Percentiles rank a stretch among this genome's conserved stretches.
These are phyloP conservation scores for Climacteris rufus DNA, from an alignment of 2,113 vertebrate species.

Conservation along the genomic window DNA sequence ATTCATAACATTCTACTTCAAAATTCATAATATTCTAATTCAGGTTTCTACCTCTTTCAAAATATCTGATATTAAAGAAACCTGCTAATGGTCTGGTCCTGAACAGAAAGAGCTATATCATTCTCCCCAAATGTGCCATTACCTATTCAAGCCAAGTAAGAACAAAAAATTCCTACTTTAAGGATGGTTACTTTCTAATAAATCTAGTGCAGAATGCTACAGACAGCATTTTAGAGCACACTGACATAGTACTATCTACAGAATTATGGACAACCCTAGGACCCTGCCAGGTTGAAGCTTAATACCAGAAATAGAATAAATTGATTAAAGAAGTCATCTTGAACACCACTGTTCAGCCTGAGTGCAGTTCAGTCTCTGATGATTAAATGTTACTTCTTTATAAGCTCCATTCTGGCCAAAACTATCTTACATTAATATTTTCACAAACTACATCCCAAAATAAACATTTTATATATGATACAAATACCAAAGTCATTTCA, in stretches of 20 bases:
- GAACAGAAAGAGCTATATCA: not conserved
- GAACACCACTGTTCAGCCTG: slow-evolving; percentile 43
- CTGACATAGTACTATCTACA: slow-evolving; percentile 25
- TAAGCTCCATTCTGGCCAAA: slow-evolving; percentile 52
- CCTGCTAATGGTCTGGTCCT: not conserved
- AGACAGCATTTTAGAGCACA: slow-evolving; percentile 46
- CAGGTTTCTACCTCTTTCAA: not conserved
- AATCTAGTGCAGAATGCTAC: slow-evolving; percentile 19
- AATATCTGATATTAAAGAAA: not conserved
- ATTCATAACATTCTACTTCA: not conserved
- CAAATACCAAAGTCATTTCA: slow-evolving; percentile 65
- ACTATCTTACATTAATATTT: slow-evolving; percentile 60
- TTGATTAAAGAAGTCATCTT: slow-evolving; percentile 62
- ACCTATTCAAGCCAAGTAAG: not conserved
- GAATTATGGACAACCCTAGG: slow-evolving; percentile 31
- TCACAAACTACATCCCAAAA: slow-evolving; percentile 60
- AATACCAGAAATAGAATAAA: slow-evolving; percentile 65
- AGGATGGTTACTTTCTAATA: slow-evolving; percentile 31
- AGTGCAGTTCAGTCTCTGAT: slow-evolving; percentile 40
- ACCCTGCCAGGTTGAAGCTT: slow-evolving; percentile 41
- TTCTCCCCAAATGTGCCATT: not conserved
- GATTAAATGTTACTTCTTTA: slow-evolving; percentile 58
- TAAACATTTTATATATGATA: slow-evolving; percentile 64
- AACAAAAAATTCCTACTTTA: not conserved
- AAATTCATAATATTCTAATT: not conserved